phyloP scores from a whole-genome alignment of 2,888 invertebrate genomes.

The Brassicogethes aeneus region DNA sequence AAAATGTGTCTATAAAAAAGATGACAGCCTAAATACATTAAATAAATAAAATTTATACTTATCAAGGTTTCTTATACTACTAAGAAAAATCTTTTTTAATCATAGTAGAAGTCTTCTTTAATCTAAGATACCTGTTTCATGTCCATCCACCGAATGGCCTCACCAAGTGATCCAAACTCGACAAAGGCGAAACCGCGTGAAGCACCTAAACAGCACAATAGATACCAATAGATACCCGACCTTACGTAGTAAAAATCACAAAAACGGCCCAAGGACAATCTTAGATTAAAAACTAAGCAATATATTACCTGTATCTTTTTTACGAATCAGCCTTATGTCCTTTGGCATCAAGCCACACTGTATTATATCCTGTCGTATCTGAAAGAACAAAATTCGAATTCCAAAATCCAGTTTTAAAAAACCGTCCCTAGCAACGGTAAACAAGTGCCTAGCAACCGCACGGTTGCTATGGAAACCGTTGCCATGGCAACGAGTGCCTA shows the following conservation, averaged over 20 bases:
- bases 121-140: slow-evolving; percentile 67
- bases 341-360: slow-evolving; percentile 65
- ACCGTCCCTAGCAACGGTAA: too few relatives aligned
- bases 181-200: slow-evolving; percentile 86
- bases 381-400: slow-evolving; percentile 31
- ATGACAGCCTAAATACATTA: background rate
- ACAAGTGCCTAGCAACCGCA: too few relatives aligned
- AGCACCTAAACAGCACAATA: slow-evolving; percentile 70
- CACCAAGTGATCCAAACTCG: slow-evolving; percentile 83
- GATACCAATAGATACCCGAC: slow-evolving; percentile 41
- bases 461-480: too few relatives aligned
- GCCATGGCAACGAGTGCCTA: too few relatives aligned
- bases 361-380: slow-evolving; percentile 72
- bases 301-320: slow-evolving; percentile 74
- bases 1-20: too few relatives aligned
- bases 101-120: slow-evolving; percentile 24
- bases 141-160: slow-evolving; percentile 88
- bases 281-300: slow-evolving; percentile 17
- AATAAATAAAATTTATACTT: slow-evolving; percentile 18
- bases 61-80: slow-evolving; percentile 15
- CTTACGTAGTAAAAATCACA: slow-evolving; percentile 46
- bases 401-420: too few relatives aligned
- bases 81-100: slow-evolving; percentile 7
- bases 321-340: slow-evolving; percentile 74
- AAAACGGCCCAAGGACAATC: slow-evolving; percentile 45